Percentiles rank a stretch among this genome's conserved stretches.
Evolutionary conservation across 1,140 invertebrate species (phyloP).

Genomic region (Rhyzopertha dominica): DNA sequence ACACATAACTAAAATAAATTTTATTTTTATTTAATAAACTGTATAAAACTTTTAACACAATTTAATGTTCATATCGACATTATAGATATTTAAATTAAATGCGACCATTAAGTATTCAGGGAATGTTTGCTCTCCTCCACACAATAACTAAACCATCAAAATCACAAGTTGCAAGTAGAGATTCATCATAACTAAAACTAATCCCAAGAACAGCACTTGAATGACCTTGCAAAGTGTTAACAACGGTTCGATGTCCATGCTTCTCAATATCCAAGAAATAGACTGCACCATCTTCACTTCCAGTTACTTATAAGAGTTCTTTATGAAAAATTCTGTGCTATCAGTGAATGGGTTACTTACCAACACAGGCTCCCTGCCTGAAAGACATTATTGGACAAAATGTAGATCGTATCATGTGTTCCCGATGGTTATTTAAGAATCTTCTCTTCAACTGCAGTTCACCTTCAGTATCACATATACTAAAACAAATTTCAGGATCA

Average conservation of each 20-base stretch:
- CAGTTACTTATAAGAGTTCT: slow-evolving; percentile 59
- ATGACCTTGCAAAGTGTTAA: slow-evolving; percentile 83
- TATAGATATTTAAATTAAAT: no score
- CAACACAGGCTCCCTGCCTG: slow-evolving; percentile 70
- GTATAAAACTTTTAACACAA: no score
- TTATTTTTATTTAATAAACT: no score
- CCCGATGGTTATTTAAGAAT: slow-evolving; percentile 60
- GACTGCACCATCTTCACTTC: slow-evolving; percentile 81
- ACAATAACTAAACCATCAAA: slow-evolving; percentile 79
- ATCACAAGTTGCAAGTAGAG: slow-evolving; percentile 79
- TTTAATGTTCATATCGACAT: no score
- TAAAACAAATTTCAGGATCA: slow-evolving; percentile 38
- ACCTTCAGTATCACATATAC: slow-evolving; percentile 62
- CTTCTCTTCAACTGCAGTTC: slow-evolving; percentile 58
- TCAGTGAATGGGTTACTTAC: slow-evolving; percentile 44
- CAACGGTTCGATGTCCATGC: slow-evolving; percentile 61
- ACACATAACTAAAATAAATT: no score
- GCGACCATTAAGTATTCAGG: no score
- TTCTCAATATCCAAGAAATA: slow-evolving; percentile 79
- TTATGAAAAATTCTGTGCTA: slow-evolving; percentile 1
- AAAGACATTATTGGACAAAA: slow-evolving; percentile 86
- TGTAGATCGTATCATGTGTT: slow-evolving; percentile 62
- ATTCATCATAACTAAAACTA: slow-evolving; percentile 87
- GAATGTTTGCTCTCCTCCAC: slow-evolving; percentile 58
- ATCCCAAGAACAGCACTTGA: slow-evolving; percentile 76